A percentile compares a stretch with the other conserved stretches of the same genome.
Conservation (phyloP, 2,113 vertebrate genomes). For the Hypomesus transpacificus region DNA sequence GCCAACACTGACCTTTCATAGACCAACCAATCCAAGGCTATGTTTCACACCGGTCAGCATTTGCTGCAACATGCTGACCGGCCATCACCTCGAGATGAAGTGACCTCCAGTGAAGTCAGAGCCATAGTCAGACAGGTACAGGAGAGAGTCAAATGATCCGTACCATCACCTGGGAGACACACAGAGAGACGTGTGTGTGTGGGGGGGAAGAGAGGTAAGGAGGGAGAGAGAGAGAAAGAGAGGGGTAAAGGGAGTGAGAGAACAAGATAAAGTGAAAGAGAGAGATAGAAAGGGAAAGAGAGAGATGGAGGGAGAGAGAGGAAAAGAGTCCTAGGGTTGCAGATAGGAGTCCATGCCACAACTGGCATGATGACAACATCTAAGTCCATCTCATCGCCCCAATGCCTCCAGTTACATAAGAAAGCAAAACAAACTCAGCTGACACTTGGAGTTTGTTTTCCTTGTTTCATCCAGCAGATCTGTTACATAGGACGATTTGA, state of each 20-base stretch:
- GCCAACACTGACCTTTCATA: not conserved
- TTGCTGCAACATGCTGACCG: not conserved
- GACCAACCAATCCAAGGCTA: not conserved
- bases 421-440: not conserved
- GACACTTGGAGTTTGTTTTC: not conserved
- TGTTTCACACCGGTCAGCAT: not conserved
- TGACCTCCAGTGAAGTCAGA: conserved; percentile 87
- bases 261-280: no score
- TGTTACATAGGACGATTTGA: not conserved
- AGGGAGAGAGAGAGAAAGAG: not conserved
- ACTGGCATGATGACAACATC: not conserved
- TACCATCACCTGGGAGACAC: conserved; percentile 80
- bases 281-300: not conserved
- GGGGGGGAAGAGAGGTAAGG: not conserved
- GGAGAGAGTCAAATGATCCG: conserved; percentile 91
- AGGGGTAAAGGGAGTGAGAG: not conserved
- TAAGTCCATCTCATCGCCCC: not conserved
- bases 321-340: not conserved
- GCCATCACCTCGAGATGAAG: conserved; percentile 70
- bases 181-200: not conserved
- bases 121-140: conserved; percentile 90
- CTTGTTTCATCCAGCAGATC: not conserved
- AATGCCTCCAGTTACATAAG: not conserved
- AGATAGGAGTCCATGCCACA: not conserved
- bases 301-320: no score